phyloP scores from a whole-genome alignment of 2,888 invertebrate species.

The Cactoblastis cactorum region DNA sequence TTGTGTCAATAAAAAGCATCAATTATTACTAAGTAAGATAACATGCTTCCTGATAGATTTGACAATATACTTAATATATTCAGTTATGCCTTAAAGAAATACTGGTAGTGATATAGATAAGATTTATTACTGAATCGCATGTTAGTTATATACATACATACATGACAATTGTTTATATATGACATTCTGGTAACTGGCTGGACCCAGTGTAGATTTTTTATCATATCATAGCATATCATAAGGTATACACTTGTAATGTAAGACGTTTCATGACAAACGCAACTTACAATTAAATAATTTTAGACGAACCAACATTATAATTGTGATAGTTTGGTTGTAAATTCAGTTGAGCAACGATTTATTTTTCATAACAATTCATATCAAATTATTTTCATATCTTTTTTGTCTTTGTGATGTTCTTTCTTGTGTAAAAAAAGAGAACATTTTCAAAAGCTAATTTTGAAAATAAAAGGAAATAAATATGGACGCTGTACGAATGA shows the following conservation, averaged over 20 bases:
- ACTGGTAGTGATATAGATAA: slow-evolving; percentile 68
- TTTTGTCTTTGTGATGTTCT: too few species aligned
- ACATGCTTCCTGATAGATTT: slow-evolving; percentile 77
- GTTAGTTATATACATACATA: slow-evolving; percentile 50
- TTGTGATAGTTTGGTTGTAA: slow-evolving; percentile 19
- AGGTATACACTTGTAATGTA: slow-evolving; percentile 42
- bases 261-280: slow-evolving; percentile 42
- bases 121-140: slow-evolving; percentile 61
- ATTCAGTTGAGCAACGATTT: slow-evolving; percentile 10
- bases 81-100: slow-evolving; percentile 73
- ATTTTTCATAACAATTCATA: slow-evolving; percentile 4
- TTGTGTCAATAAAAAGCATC: slow-evolving; percentile 62
- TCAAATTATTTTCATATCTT: slow-evolving; percentile 12
- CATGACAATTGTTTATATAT: slow-evolving; percentile 42
- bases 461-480: too few species aligned
- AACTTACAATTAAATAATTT: slow-evolving; percentile 31
- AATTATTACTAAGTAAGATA: slow-evolving; percentile 73
- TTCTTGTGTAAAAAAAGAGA: too few species aligned
- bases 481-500: too few species aligned
- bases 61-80: slow-evolving; percentile 74
- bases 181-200: slow-evolving; percentile 55
- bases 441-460: too few species aligned
- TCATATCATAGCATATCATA: slow-evolving; percentile 78
- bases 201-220: slow-evolving; percentile 73
- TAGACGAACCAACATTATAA: slow-evolving; percentile 1